These are phyloP conservation scores for Danio jaintianensis DNA, from an alignment of 2,797 vertebrate genomes.

Conservation along the genomic window DNA sequence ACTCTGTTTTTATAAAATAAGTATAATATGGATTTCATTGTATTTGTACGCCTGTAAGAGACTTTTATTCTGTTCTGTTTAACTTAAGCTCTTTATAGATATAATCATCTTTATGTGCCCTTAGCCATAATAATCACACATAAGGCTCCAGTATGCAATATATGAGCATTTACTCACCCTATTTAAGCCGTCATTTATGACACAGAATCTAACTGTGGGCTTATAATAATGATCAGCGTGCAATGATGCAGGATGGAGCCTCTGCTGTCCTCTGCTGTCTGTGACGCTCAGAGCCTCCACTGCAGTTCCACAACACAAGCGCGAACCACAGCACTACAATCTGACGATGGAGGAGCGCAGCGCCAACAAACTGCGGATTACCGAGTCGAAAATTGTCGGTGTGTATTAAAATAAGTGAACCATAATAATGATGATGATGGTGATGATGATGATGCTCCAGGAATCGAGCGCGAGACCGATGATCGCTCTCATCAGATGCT, in stretches of 20 bases:
- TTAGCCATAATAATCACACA: not conserved
- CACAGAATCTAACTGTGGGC: not conserved
- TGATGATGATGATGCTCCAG: constrained; percentile 37
- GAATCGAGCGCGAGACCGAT: constrained; percentile 65
- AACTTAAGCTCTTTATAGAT: too few relatives aligned
- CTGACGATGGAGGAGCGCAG: constrained; percentile 65
- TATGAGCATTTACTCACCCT: not conserved
- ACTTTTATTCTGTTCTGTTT: too few relatives aligned
- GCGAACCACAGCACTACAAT: constrained; percentile 57
- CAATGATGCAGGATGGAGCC: constrained; percentile 55
- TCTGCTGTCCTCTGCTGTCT: constrained; percentile 74
- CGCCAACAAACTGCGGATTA: constrained; percentile 52
- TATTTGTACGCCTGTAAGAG: too few relatives aligned
- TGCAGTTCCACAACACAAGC: constrained; percentile 71
- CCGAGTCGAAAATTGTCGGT: constrained; percentile 17
- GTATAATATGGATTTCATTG: too few relatives aligned
- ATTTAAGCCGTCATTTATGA: not conserved
- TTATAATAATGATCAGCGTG: not conserved
- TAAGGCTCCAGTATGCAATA: not conserved
- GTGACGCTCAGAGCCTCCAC: constrained; percentile 65
- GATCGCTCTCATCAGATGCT: constrained; percentile 71
- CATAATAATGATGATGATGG: constrained; percentile 23
- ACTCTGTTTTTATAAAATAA: too few relatives aligned
- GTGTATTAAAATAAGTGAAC: constrained; percentile 60
- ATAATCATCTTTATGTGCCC: not conserved